These are phyloP conservation scores for Mola mola DNA, from an alignment of 2,113 vertebrate species.

Conservation along the genomic window DNA sequence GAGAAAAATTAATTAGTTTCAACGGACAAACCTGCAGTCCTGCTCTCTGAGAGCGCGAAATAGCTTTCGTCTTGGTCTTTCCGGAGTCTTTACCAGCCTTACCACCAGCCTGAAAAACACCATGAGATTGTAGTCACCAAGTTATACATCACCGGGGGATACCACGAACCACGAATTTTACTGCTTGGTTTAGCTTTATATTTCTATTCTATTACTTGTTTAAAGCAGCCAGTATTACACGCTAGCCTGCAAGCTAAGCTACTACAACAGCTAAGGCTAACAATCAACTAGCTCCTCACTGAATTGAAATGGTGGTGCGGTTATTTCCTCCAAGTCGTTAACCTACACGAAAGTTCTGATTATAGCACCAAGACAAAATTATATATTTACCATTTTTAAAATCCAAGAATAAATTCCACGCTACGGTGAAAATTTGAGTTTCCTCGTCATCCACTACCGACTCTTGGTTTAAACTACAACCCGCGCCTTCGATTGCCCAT, in stretches of 20 bases:
- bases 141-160: not conserved
- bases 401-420: not conserved
- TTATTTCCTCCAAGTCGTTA: too few relatives aligned
- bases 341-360: too few relatives aligned
- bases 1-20: too few relatives aligned
- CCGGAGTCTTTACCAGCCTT: slow-evolving; percentile 98
- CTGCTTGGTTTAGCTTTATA: too few relatives aligned
- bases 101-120: slow-evolving; percentile 87
- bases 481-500: slow-evolving; percentile 4
- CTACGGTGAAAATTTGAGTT: not conserved
- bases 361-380: too few relatives aligned
- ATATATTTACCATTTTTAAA: slow-evolving; percentile 64
- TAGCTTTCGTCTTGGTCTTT: slow-evolving; percentile 96
- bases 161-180: not conserved
- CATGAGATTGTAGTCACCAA: not conserved
- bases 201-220: too few relatives aligned
- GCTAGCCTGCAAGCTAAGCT: slow-evolving; percentile 44
- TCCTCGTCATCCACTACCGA: not conserved
- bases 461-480: slow-evolving; percentile 42
- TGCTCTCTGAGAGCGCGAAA: slow-evolving; percentile 96
- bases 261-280: slow-evolving; percentile 38
- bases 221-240: not conserved
- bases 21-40: slow-evolving; percentile 92
- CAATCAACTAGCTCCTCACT: too few relatives aligned
- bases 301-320: too few relatives aligned